These are phyloP conservation scores for Sinelater perroti DNA, from an alignment of 2,888 invertebrate genomes.

Conservation along the genomic window DNA sequence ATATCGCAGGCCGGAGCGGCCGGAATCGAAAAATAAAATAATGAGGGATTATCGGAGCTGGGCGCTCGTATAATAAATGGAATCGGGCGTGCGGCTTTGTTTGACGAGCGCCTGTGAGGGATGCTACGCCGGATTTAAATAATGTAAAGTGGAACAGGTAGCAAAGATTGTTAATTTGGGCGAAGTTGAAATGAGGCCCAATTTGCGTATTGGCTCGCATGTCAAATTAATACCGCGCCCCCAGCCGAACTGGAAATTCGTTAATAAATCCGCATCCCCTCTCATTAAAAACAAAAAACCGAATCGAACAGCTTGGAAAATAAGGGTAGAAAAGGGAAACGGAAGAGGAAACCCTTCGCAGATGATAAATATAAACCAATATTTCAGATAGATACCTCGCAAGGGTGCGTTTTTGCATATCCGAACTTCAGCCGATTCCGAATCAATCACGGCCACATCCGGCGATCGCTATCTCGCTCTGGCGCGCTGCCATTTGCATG, in stretches of 20 bases:
- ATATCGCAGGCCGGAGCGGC: no score
- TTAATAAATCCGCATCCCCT: slow-evolving; percentile 39
- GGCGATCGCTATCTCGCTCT: slow-evolving; percentile 21
- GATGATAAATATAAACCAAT: slow-evolving; percentile 50
- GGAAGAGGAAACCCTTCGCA: slow-evolving; percentile 48
- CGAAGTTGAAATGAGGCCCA: slow-evolving; percentile 31
- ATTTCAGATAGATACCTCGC: slow-evolving; percentile 49
- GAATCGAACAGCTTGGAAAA: slow-evolving; percentile 48
- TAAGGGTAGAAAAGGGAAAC: slow-evolving; percentile 47
- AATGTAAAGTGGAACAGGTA: slow-evolving; percentile 34
- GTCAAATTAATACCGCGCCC: slow-evolving; percentile 35
- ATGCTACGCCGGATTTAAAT: slow-evolving; percentile 16
- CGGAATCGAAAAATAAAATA: no score
- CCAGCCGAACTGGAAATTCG: slow-evolving; percentile 34
- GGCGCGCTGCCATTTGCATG: slow-evolving; percentile 18
- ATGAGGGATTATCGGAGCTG: no score
- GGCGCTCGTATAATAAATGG: no score
- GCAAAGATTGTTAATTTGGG: slow-evolving; percentile 36
- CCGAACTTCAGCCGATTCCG: slow-evolving; percentile 39
- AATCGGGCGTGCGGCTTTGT: neutral
- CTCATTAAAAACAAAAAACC: slow-evolving; percentile 43
- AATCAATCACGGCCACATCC: slow-evolving; percentile 34
- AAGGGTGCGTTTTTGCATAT: slow-evolving; percentile 44
- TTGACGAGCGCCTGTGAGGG: slow-evolving; percentile 18
- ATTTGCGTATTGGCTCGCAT: slow-evolving; percentile 39